Evolutionary conservation across 2,113 vertebrate genomes (phyloP), one percentile per base, ranked within the genome.

Genomic region (Lampris megalopsis): DNA sequence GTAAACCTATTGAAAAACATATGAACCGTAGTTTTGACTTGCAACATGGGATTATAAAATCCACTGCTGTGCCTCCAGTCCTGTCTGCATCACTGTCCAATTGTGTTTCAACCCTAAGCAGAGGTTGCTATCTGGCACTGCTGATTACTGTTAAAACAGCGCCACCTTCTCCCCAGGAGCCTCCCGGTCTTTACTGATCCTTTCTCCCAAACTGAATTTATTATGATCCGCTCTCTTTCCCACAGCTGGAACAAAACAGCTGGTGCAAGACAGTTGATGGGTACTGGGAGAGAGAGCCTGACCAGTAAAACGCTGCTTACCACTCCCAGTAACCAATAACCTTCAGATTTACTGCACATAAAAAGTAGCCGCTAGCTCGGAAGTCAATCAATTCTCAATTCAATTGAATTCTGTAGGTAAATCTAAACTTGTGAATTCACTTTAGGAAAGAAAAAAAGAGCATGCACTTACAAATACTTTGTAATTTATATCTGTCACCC

Each of bases 371-470:
- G n/a, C 9, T 53, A 54, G 80, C 70, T 49, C 68, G 40, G 10
- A 49, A 75, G 71, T 75, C 80, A 35, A 61, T 67, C 76, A 49
- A 63, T 70, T 81, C 89, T 86, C 76, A 80, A 73, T 71, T 76
- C 40, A 45, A 67, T 48, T 56, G 1, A 35, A 58, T 1, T 66
- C 10, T 40, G 53, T 73, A 71, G 66, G 9, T 50, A 11, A 54
- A 40, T 59, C 36, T 53, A 70, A 64, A 4, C 5, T 40, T 45
- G 7, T 45, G 4, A 45, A 45, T 50, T 50, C 24, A 24, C 24
- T 24, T 24, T 24, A 24, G 24, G 0, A 24, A 24, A 24, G 24
- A 24, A 24, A 24, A 24, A 24, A 24, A 24, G 24, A 24, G 24
- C 24, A 24, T 24, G 24, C 24, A 24, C 24, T 24, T 24, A 24